These are phyloP conservation scores for Cairina moschata DNA, from an alignment of 2,113 vertebrate species.

Conservation along the genomic window DNA sequence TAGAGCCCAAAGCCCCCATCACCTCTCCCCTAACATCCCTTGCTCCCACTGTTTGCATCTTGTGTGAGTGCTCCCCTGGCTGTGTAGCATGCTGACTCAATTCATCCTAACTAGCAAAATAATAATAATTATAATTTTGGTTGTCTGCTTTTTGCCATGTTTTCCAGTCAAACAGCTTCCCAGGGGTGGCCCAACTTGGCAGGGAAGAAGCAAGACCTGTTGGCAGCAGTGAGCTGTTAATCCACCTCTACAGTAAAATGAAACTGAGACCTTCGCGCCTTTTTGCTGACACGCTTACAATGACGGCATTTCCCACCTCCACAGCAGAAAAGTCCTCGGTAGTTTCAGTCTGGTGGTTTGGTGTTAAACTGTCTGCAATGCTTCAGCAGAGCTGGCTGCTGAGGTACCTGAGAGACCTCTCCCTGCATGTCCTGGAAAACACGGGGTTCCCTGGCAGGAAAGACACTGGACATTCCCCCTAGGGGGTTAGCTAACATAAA, in stretches of 20 bases:
- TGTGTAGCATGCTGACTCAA: accelerated
- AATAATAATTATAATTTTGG: neutral
- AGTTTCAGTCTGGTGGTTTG: neutral
- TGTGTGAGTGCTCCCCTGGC: accelerated
- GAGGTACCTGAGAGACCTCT: neutral
- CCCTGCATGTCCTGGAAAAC: neutral
- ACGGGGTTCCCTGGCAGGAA: neutral
- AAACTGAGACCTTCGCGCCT: neutral
- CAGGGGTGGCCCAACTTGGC: neutral
- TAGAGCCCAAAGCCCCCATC: neutral
- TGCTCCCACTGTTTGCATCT: neutral
- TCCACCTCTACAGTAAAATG: neutral
- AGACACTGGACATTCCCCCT: neutral
- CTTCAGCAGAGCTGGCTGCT: neutral
- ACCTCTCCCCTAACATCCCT: neutral
- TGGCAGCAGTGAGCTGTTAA: neutral
- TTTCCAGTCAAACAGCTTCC: neutral
- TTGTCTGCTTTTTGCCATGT: neutral
- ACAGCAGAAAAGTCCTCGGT: neutral
- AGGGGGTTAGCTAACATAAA: neutral
- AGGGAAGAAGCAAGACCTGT: accelerated
- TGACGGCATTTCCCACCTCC: neutral
- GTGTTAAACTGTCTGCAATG: accelerated
- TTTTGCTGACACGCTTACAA: neutral
- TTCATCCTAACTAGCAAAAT: neutral